Base-by-base conservation (phyloP, 2,113 vertebrate genomes). In the Mormyrus lacerda region DNA sequence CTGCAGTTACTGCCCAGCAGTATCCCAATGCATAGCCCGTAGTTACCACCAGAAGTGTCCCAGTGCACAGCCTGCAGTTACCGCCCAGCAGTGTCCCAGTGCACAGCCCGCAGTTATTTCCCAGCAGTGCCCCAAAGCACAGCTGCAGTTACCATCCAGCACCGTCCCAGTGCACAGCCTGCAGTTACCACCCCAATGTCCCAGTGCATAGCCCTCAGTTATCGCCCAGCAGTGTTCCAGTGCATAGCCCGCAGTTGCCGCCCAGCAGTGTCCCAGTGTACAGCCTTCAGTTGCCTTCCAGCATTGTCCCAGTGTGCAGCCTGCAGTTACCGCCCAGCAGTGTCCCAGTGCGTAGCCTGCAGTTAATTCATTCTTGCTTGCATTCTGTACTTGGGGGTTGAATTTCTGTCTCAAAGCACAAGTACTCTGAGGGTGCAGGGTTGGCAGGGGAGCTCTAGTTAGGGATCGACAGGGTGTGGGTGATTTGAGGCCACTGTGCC, bases 111-210 rank as follows among this genome's bases (percentile, higher is more conserved):
- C 4, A 19, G 3, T 53, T 19, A 19, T 4, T 4, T 0, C 5
- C 51, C 51, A 19, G 51, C 51, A 53, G 0, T 19, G 4, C n/a
- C 0, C 58, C 2, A n/a, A 7, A n/a, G 58, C 58, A 27, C 58
- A n/a, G n/a, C 58, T 3, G 1, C 58, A 0, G 0, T 61, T 0
- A n/a, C 2, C 0, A 0, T 24, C 21, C 55, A n/a, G 55, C 55
- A 61, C 7, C 9, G 24, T 61, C 24, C 55, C 55, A 24, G 19
- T n/a, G 55, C 55, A 55, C 17, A 21, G 5, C 19, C 53, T 4
- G 1, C 58, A 61, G 8, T 3, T n/a, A n/a, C 6, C 3, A 1
- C 21, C 58, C 21, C 24, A 61, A 6, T 61, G 24, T 27, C 58
- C 58, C 58, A 65, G 8, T 10, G 61, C n/a, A 65, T 9, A 2